Percentiles rank a stretch among this genome's conserved stretches.
These are phyloP conservation scores for Leptopilina myrica DNA, from an alignment of 2,888 invertebrate species.

Conservation along the genomic window DNA sequence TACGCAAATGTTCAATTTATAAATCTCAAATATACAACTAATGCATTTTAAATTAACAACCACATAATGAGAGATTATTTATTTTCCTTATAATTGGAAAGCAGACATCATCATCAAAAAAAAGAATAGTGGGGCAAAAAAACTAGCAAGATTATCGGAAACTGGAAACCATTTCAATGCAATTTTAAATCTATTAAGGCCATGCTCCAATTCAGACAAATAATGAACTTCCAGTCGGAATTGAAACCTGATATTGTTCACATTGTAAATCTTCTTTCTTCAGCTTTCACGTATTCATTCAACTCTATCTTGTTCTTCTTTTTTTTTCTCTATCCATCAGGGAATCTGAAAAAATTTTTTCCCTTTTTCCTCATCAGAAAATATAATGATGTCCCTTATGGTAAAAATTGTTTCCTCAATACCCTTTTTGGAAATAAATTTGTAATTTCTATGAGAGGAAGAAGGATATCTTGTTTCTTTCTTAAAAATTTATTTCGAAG, in stretches of 20 bases:
- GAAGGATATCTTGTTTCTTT: too few species aligned
- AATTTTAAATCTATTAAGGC: slow-evolving; percentile 12
- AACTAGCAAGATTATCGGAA: slow-evolving; percentile 2
- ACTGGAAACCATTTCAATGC: slow-evolving; percentile 16
- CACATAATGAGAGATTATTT: too few species aligned
- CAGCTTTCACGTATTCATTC: not conserved
- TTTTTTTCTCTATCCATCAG: not conserved
- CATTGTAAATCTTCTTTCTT: slow-evolving; percentile 6
- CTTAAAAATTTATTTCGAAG: too few species aligned
- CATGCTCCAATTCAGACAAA: slow-evolving; percentile 29
- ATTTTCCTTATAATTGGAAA: too few species aligned
- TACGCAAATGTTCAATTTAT: too few species aligned
- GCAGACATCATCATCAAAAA: not conserved
- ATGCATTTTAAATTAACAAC: too few species aligned
- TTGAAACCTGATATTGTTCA: slow-evolving; percentile 8
- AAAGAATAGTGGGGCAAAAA: not conserved
- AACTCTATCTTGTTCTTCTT: not conserved
- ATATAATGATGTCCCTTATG: too few species aligned
- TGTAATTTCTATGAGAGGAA: too few species aligned
- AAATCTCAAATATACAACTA: too few species aligned
- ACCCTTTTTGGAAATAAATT: too few species aligned
- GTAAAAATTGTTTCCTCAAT: too few species aligned
- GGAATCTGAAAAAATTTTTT: not conserved
- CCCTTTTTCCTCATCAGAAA: too few species aligned
- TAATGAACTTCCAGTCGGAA: not conserved